Evolutionary conservation across 2,888 invertebrate genomes (phyloP), one percentile per base, ranked within the genome.

Genomic region (Drosophila austrosaltans): DNA sequence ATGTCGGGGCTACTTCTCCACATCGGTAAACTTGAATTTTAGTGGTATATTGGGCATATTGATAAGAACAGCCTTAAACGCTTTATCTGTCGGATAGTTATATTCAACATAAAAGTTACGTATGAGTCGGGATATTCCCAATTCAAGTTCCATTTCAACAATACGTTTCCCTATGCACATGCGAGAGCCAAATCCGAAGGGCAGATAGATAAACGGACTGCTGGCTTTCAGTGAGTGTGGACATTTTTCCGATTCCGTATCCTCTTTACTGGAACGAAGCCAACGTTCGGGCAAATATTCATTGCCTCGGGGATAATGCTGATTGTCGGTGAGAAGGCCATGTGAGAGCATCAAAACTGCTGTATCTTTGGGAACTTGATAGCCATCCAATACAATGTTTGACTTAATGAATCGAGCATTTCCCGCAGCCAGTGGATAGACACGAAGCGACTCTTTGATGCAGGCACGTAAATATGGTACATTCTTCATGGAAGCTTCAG

Each of bases 261-360:
- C 20, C 5, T 75, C 70, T 7, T 64, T 68, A 12, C 32, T 30
- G 6, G 56, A 44, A 0, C 90, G 79, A 20, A 93, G 66, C 97
- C 97, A 97, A 56, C 97, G 93, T 89, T 97, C 96, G 0, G 97
- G 97, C 40, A 95, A 89, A 87, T 94, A 97, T 75, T 94, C 93
- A 0, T 93, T 88, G 2, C 95, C 92, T 8, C 93, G 92, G 0
- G 94, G 93, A 85, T 94, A 96, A 79, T 96, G 94, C 62, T 78
- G 60, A 1, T 94, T 93, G 39, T 95, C 94, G 83, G 93, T 93
- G 72, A 94, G 92, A 7, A 84, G 67, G 0, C 71, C 94, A 0
- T 94, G 93, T 75, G 94, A 94, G 79, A 96, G 94, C 88, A 97
- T 95, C 68, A 96, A 93, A 0, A 97, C 94, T 89, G 95, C 94